Conservation (phyloP, 2,888 invertebrate genomes). For the Thumatha senex region DNA sequence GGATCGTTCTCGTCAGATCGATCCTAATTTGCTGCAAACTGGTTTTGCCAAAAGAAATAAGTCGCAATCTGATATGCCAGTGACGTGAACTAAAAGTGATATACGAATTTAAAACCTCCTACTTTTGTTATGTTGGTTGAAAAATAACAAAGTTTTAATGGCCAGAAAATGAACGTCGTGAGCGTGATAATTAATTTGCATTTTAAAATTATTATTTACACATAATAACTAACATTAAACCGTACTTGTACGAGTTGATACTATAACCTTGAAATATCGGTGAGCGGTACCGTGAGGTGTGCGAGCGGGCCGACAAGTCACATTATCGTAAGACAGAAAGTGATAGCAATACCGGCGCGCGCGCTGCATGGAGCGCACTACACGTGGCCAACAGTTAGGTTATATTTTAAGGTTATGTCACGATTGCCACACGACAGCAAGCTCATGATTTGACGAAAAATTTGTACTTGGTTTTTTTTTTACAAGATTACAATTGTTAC, state of each 20-base stretch:
- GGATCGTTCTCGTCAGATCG: not conserved
- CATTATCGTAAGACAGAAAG: slow-evolving; percentile 23
- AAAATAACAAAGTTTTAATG: too few relatives aligned
- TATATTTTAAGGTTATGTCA: slow-evolving; percentile 65
- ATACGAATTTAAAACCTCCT: too few relatives aligned
- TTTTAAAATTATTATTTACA: not conserved
- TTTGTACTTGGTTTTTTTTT: not conserved
- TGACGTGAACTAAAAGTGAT: too few relatives aligned
- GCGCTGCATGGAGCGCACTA: slow-evolving; percentile 63
- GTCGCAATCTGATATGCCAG: not conserved
- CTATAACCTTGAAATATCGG: slow-evolving; percentile 28
- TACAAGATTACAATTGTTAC: not conserved
- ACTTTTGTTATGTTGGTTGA: too few relatives aligned
- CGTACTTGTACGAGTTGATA: slow-evolving; percentile 5
- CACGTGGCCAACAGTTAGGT: slow-evolving; percentile 49
- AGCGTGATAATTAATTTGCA: not conserved
- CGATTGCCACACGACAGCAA: slow-evolving; percentile 2
- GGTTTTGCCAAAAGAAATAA: not conserved
- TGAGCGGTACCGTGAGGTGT: slow-evolving; percentile 23
- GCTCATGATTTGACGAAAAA: not conserved
- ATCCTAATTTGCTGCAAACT: not conserved
- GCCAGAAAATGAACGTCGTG: too few relatives aligned
- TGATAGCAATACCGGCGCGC: slow-evolving; percentile 49
- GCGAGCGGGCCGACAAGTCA: slow-evolving; percentile 11
- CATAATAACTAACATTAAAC: not conserved